Conservation (phyloP, 2,888 invertebrate species). For the Drosophila robusta region DNA sequence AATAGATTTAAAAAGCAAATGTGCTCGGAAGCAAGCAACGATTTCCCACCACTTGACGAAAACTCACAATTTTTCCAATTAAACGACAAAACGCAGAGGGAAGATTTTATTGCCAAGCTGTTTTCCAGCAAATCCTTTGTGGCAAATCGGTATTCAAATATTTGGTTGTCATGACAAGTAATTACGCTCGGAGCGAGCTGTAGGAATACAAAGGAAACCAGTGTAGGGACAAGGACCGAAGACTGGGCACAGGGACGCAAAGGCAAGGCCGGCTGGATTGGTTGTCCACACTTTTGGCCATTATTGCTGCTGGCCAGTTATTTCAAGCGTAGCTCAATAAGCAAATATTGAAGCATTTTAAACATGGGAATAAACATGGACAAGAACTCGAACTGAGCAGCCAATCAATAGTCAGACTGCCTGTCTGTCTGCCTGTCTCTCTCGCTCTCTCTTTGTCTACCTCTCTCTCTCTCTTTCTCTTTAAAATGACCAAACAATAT, state of each 20-base stretch:
- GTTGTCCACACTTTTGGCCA: constrained; percentile 26
- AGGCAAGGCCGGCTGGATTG: background rate
- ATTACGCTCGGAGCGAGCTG: constrained; percentile 51
- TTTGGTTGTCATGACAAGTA: constrained; percentile 73
- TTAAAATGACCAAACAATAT: constrained; percentile 28
- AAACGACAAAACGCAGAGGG: background rate
- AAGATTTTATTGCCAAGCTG: constrained; percentile 5
- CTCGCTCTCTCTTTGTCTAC: background rate
- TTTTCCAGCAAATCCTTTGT: constrained; percentile 31
- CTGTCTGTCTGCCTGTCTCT: background rate
- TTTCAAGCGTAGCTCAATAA: constrained; percentile 70
- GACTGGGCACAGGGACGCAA: no score
- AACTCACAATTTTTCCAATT: constrained; percentile 11
- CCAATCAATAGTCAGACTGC: constrained; percentile 38
- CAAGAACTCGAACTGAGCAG: constrained; percentile 30
- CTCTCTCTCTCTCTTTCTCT: background rate
- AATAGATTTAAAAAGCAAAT: background rate
- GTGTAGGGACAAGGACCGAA: background rate
- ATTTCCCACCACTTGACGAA: constrained; percentile 1
- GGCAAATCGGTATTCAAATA: constrained; percentile 60
- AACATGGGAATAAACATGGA: constrained; percentile 25
- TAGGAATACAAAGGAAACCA: constrained; percentile 22
- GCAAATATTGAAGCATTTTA: constrained; percentile 68
- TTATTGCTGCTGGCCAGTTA: constrained; percentile 40
- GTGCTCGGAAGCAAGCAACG: background rate